Evolutionary conservation across 2,113 vertebrate species (phyloP), one percentile per base, ranked within the genome.

Genomic region (Aptenodytes forsteri): DNA sequence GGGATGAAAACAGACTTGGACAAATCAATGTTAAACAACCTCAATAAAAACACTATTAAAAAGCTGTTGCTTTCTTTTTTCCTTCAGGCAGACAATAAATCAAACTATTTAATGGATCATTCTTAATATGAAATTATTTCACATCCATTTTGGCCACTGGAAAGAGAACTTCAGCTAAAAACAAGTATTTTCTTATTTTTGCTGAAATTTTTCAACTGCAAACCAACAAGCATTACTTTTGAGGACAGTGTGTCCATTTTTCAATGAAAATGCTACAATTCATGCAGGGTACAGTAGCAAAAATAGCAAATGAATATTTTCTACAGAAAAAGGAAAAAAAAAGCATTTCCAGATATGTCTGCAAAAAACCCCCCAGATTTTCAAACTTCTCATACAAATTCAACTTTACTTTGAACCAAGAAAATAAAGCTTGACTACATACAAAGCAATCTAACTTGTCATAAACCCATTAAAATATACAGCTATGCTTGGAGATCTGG

Each of bases 391-490:
- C n/a, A 62, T 47, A 59, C 13, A 75, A 64, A 91, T 67, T 87
- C 34, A 82, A 49, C 36, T 82, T 78, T 79, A 54, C 27, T 78
- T 56, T 32, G 18, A 78, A 89, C 12, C 0, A 50, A 58, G 59
- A 72, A 18, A 46, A 18, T 1, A 82, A 84, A 89, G 13, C 32
- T 70, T 73, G 61, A 27, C 0, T 2, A 90, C 93, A 78, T 52
- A 27, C 29, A 87, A 55, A 89, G 8, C 13, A 87, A 56, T 23
- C 32, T 79, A 76, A 52, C 13, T n/a, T 82, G 73, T 62, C 49
- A 96, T 72, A 91, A 95, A 89, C 11, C 19, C n/a, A 89, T 87
- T 89, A 72, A 80, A 87, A 95, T 65, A 85, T 6, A 83, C 16
- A 87, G 38, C 46, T 50, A 10, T 47, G 52, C 70, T 79, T 42